A percentile compares a stretch with the other conserved stretches of the same genome.
These are phyloP conservation scores for Capra hircus DNA, from an alignment of 2,113 vertebrate species.

Conservation along the genomic window DNA sequence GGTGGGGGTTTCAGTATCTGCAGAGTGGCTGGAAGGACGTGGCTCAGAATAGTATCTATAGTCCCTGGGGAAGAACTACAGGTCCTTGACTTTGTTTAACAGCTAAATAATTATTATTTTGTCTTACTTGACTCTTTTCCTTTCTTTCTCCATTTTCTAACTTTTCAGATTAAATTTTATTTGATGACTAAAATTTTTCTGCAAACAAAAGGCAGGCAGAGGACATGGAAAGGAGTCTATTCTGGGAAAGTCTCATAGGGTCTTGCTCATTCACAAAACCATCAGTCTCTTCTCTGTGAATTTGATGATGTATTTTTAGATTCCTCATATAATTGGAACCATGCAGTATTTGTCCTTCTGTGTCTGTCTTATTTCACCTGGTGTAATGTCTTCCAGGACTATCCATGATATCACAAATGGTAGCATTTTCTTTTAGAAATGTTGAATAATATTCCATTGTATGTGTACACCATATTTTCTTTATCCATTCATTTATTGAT, in stretches of 20 bases:
- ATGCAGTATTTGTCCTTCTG: neutral
- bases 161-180: neutral
- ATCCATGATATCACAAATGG: neutral
- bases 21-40: neutral
- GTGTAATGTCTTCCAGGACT: neutral
- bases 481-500: neutral
- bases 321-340: neutral
- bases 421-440: neutral
- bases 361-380: neutral
- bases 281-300: neutral
- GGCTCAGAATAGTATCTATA: neutral
- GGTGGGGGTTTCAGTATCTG: neutral
- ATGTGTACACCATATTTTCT: neutral
- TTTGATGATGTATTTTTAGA: neutral
- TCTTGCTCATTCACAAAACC: neutral
- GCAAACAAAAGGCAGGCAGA: neutral
- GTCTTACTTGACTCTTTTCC: neutral
- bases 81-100: neutral
- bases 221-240: neutral
- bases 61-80: neutral
- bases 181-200: neutral
- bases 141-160: neutral
- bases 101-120: neutral
- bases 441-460: neutral
- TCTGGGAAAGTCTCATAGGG: neutral